Base-by-base conservation (phyloP, 1,140 invertebrate species). In the Drosophila novamexicana region DNA sequence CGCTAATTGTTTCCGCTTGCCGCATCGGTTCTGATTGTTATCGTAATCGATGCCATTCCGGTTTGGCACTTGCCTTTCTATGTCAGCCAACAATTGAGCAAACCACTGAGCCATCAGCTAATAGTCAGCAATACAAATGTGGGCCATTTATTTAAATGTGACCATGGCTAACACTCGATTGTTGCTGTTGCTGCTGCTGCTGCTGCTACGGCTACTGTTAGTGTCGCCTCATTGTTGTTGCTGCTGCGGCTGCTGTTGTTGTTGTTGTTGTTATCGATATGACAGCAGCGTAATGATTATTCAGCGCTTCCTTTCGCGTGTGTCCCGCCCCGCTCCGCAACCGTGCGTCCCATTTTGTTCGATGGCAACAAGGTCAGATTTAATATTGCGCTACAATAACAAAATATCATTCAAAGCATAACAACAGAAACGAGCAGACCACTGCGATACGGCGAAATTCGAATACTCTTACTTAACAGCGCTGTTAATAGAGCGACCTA, bases 271-370 rank as follows among this genome's bases (percentile, higher is more conserved):
- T 66, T 71, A 86, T 86, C 79, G 84, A 88, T 86, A 79, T 79
- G 82, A 88, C 79, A 83, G 66, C 64, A 49, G 59, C 56, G 64
- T 83, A 78, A 68, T 89, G 77, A 88, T 88, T 88, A 89, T 78
- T 88, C 80, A 89, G 84, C 80, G 84, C 84, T 88, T 88, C 83
- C 83, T 88, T 88, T 88, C 84, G 80, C 77, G 70, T 89, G 83
- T 32, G 70, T 70, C 54, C 74, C 59, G 34, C 59, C 42, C 34
- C 44, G 16, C 40, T 22, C 40, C 39, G 37, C 45, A 9, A 7
- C 53, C 16, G 42, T 14, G 44, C 56, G 64, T 59, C 73, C 66
- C 72, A 58, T 53, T 71, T 79, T 79, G 59, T 75, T 64, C 62
- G 58, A 77, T 66, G 66, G 29, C 83, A 89, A 74, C 85, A 89